Base-by-base conservation (phyloP, 2,797 vertebrate species). In the Pempheris klunzingeri region DNA sequence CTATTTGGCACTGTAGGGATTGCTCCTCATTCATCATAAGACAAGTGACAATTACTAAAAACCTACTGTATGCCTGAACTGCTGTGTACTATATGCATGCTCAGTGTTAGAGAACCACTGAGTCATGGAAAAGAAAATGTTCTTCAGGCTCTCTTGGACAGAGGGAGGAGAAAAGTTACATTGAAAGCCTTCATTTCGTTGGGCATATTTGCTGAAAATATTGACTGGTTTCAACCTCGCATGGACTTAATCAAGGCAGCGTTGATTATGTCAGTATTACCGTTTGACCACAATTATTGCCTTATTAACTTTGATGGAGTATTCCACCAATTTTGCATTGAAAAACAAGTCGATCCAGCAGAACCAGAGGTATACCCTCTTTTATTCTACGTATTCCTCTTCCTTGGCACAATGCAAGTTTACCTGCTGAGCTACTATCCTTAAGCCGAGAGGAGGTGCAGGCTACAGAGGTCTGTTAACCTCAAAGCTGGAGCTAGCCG, bases 41-140 rank as follows among this genome's bases (percentile, higher is more conserved):
- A 71, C 63, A 17, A 60, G 43, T 74, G 71, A 61, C 60, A 66
- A 11, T 39, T 60, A 44, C 15, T 38, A 41, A 72, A 68, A 62
- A 44, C 26, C 30, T 24, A 14, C 18, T 3, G 4, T 26, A 22
- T 38, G 11, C 65, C 34, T 28, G 28, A 62, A n/a, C 10, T 36
- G 65, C 38, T 58, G 28, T 67, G 43, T 38, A 24, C 61, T 55
- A 15, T 34, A 43, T 52, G 36, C 24, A 44, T 59, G 38, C 26
- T 65, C 24, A 57, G 13, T 28, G 38, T 43, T 34, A 4, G 9
- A 59, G 67, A 54, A 8, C 2, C 30, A 7, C 44, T 43, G n/a
- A 54, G 28, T 41, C 14, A 24, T n/a, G n/a, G 17, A 17, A 20
- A 69, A 44, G 4, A 69, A 54, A 32, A 30, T 1, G 5, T 7